Percentiles rank a stretch among this genome's conserved stretches.
Evolutionary conservation across 2,113 vertebrate species (phyloP).

Genomic region (Rynchops niger): DNA sequence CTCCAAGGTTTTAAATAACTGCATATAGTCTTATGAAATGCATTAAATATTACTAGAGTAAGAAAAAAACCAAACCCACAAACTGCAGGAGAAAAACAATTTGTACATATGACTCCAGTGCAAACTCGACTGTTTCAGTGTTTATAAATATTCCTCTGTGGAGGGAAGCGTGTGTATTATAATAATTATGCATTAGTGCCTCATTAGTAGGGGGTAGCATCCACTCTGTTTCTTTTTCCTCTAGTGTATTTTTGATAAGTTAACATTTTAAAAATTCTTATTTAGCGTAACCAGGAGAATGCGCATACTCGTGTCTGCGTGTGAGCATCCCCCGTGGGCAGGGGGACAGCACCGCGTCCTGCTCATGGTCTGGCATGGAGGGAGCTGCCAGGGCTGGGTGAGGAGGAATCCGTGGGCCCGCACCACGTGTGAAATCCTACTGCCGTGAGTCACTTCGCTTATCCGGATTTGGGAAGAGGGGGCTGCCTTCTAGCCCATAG

Average conservation of each 20-base stretch:
- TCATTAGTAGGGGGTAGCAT: constrained; percentile 80
- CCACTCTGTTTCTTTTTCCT: constrained; percentile 72
- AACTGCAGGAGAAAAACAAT: constrained; percentile 72
- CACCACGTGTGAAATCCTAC: fast-evolving
- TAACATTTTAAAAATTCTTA: constrained; percentile 73
- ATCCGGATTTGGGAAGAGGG: fast-evolving
- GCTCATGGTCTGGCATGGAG: fast-evolving
- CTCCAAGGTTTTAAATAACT: constrained; percentile 46
- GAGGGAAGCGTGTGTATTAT: constrained; percentile 76
- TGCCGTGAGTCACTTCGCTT: fast-evolving
- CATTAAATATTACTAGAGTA: constrained; percentile 56
- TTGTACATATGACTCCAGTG: constrained; percentile 58
- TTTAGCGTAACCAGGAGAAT: constrained; percentile 55
- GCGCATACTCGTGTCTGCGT: not conserved
- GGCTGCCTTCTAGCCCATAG: not conserved
- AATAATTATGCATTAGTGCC: constrained; percentile 83
- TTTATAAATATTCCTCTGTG: constrained; percentile 81
- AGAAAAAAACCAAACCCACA: constrained; percentile 10
- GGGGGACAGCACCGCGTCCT: fast-evolving
- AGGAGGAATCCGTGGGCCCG: fast-evolving
- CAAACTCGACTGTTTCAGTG: constrained; percentile 69
- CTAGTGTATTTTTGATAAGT: constrained; percentile 79
- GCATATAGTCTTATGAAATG: constrained; percentile 31
- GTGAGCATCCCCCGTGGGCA: not conserved
- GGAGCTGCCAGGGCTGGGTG: not conserved